These are phyloP conservation scores for Drosophila orena DNA, from an alignment of 1,140 invertebrate species.

Conservation along the genomic window DNA sequence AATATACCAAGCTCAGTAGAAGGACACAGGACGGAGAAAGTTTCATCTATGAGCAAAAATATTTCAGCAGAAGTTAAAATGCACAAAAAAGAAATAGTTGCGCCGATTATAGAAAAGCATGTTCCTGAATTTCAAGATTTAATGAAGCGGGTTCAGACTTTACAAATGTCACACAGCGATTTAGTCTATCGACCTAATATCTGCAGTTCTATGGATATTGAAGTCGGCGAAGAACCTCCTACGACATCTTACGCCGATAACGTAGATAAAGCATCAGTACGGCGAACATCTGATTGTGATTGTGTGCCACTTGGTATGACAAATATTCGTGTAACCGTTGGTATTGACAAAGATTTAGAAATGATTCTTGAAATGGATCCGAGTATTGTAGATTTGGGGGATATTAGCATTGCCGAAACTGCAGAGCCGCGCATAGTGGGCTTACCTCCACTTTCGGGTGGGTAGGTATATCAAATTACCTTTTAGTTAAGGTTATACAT, in stretches of 20 bases:
- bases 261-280: neutral
- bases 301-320: constrained; percentile 3
- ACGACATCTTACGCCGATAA: constrained; percentile 53
- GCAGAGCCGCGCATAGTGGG: constrained; percentile 60
- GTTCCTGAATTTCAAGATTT: constrained; percentile 70
- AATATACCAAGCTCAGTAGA: constrained; percentile 1
- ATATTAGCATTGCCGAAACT: constrained; percentile 48
- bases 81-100: neutral
- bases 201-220: constrained; percentile 23
- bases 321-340: constrained; percentile 86
- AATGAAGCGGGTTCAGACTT: constrained; percentile 58
- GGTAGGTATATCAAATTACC: constrained; percentile 63
- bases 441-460: constrained; percentile 82
- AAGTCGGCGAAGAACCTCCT: constrained; percentile 66
- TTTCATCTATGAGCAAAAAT: neutral
- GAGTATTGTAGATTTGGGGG: constrained; percentile 86
- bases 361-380: constrained; percentile 89
- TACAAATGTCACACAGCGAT: constrained; percentile 58
- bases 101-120: constrained; percentile 13
- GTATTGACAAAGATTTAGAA: constrained; percentile 87
- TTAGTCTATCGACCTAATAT: neutral
- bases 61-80: neutral
- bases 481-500: neutral
- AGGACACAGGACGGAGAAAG: neutral
- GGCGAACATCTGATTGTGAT: neutral